phyloP scores from a whole-genome alignment of 1,140 invertebrate species.

The Leucophenga varia region DNA sequence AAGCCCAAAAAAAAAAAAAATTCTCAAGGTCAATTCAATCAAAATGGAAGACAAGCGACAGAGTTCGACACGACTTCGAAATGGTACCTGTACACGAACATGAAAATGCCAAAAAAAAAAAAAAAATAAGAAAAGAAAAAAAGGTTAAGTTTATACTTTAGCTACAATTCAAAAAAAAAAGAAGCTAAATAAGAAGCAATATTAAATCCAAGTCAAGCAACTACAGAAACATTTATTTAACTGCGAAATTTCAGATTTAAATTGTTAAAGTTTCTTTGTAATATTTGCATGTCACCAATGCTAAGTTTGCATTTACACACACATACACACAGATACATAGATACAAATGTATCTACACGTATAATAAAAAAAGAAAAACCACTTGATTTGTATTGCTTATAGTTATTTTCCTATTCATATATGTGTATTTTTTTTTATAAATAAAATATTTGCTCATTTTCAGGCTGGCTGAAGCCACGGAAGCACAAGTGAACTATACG shows the following conservation, averaged over 20 bases:
- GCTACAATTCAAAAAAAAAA: conserved; percentile 10
- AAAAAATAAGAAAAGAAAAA: background rate
- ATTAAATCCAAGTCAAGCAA: conserved; percentile 1
- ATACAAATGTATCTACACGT: background rate
- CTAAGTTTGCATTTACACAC: background rate
- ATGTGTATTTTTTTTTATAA: background rate
- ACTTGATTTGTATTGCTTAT: background rate
- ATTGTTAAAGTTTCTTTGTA: conserved; percentile 45
- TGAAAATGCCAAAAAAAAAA: background rate
- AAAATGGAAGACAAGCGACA: conserved; percentile 1
- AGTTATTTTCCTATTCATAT: conserved; percentile 19
- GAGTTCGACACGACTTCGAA: conserved; percentile 7
- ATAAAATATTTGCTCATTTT: conserved; percentile 19
- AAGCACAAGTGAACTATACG: conserved; percentile 64
- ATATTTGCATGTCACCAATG: conserved; percentile 29
- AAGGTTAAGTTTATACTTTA: no score
- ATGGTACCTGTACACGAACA: conserved; percentile 36
- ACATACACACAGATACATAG: background rate
- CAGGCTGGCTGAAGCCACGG: conserved; percentile 53
- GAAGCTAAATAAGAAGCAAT: conserved; percentile 21
- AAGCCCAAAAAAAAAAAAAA: background rate
- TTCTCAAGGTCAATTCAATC: conserved; percentile 42
- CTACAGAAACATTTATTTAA: conserved; percentile 34
- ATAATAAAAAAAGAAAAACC: background rate
- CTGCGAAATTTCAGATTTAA: conserved; percentile 46